A percentile compares a stretch with the other conserved stretches of the same genome.
These are phyloP conservation scores for Sphenopsis melanotis DNA, from an alignment of 2,797 vertebrate species.

Conservation along the genomic window DNA sequence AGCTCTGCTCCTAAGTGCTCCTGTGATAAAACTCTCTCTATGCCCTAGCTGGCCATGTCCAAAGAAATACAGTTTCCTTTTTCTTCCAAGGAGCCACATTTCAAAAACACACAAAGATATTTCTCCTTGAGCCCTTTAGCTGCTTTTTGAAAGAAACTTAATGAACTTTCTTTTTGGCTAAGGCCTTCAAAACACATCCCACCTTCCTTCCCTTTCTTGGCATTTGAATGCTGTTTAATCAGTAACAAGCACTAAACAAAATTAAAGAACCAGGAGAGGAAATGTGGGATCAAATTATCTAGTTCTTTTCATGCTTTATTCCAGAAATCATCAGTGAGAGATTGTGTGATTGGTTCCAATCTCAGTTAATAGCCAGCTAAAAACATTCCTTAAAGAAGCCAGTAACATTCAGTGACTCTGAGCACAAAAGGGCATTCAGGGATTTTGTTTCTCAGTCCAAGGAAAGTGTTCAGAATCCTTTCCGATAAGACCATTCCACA, in stretches of 20 bases:
- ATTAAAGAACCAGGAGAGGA: slow-evolving; percentile 14
- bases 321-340: slow-evolving; percentile 28
- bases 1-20: neutral
- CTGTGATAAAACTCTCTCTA: neutral
- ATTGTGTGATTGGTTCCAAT: slow-evolving; percentile 50
- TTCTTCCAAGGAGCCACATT: neutral
- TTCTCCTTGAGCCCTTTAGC: neutral
- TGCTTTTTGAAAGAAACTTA: neutral
- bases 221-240: neutral
- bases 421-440: slow-evolving; percentile 68
- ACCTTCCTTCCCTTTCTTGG: neutral
- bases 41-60: neutral
- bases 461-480: slow-evolving; percentile 45
- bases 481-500: slow-evolving; percentile 56
- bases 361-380: slow-evolving; percentile 56
- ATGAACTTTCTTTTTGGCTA: neutral
- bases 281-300: slow-evolving; percentile 35
- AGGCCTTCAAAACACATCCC: neutral
- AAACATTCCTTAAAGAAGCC: slow-evolving; percentile 31
- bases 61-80: neutral
- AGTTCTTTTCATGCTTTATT: slow-evolving; percentile 43
- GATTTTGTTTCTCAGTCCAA: slow-evolving; percentile 70
- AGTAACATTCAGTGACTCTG: slow-evolving; percentile 28
- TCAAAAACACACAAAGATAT: neutral
- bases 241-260: neutral